A percentile compares a stretch with the other conserved stretches of the same genome.
phyloP scores from a whole-genome alignment of 64 coral and sea anemone species.

The Catalaphyllia jardinei region DNA sequence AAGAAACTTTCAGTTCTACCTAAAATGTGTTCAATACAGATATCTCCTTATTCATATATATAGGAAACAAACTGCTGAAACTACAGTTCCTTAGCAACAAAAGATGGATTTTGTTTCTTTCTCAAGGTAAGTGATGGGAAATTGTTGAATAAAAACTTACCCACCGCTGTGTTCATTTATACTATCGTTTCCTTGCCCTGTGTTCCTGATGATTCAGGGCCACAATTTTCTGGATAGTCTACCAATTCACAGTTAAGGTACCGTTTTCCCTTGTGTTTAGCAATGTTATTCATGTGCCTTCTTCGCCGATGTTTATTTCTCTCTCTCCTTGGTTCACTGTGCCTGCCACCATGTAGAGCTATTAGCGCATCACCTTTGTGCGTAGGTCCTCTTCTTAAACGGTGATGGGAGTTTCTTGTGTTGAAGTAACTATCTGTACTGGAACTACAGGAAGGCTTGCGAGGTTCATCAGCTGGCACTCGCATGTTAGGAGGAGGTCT shows the following conservation, averaged over 20 bases:
- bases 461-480: constrained; percentile 7
- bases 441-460: neutral
- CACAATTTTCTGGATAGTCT: neutral
- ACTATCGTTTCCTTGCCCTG: constrained; percentile 26
- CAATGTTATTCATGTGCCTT: neutral
- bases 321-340: neutral
- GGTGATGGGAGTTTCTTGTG: neutral
- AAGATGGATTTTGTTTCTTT: too few species aligned
- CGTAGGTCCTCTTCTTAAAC: neutral
- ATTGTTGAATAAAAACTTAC: neutral
- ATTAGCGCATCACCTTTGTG: neutral
- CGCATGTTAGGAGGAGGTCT: constrained; percentile 25
- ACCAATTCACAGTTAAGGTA: neutral
- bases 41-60: too few species aligned
- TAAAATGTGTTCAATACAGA: too few species aligned
- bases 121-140: too few species aligned
- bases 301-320: neutral
- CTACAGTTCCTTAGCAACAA: too few species aligned
- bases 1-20: too few species aligned
- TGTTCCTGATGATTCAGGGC: neutral
- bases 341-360: neutral
- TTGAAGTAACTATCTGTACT: neutral
- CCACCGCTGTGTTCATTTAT: neutral
- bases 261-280: neutral
- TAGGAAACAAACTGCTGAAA: too few species aligned